Base-by-base conservation (phyloP, 2,888 invertebrate species). In the Phyllotreta striolata region DNA sequence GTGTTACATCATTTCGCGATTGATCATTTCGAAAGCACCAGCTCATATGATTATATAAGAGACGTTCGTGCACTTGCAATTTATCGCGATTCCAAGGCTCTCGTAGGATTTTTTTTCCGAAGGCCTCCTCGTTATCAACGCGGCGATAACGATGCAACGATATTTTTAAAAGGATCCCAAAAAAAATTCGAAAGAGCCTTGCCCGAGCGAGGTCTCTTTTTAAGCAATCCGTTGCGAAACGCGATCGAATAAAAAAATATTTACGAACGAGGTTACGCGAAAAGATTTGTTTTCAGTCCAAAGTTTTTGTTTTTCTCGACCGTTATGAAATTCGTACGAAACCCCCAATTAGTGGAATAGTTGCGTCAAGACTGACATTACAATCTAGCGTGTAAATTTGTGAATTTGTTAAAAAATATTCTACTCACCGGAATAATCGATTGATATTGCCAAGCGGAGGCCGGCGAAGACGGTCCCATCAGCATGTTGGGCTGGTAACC, bases 371-470 rank as follows among this genome's bases (percentile, higher is more conserved):
- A 55, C n/a, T 12, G n/a, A 38, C 34, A 47, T 46, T 6, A 12
- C 1, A 4, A 0, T 12, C 6, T 10, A 9, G 38, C 9, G 43
- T 38, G 24, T 34, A 7, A 1, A 39, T 8, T 40, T 12, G 10
- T 35, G 46, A n/a, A n/a, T n/a, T n/a, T n/a, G n/a, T n/a, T n/a
- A n/a, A n/a, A n/a, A n/a, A n/a, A n/a, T 46, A 44, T 12, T 35
- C 1, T 24, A 76, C 76, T 75, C 74, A 78, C 78, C 62, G 73
- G 70, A 56, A 76, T 64, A 14, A 72, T 62, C 13, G 72, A 65
- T 51, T 74, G 73, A 63, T 73, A 77, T 51, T 77, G 77, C 79
- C 79, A 79, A 1, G 77, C 75, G 4, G 76, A 69, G 34, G 75
- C 75, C 8, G 78, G 79, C 5, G 78, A 78, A 37, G 74, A 74